Conservation (phyloP, 2,113 vertebrate genomes). For the Aptenodytes forsteri region DNA sequence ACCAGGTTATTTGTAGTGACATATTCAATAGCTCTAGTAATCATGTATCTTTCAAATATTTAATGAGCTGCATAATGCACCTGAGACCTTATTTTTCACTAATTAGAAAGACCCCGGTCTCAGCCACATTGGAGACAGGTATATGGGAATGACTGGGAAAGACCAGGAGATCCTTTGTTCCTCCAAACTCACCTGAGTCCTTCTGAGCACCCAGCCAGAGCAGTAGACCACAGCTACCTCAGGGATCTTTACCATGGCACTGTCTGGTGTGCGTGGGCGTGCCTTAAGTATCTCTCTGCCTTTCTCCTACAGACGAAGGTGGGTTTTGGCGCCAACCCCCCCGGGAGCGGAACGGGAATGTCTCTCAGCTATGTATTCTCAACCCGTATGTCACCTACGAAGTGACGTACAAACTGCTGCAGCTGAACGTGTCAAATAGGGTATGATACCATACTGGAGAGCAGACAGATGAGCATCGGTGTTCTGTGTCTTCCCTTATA, state of each 20-base stretch:
- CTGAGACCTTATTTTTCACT: not conserved
- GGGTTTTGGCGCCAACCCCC: not conserved
- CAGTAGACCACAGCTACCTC: not conserved
- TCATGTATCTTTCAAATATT: not conserved
- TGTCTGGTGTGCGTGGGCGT: not conserved
- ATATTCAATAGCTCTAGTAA: not conserved
- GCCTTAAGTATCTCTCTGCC: not conserved
- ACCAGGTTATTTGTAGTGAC: not conserved
- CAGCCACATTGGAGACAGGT: not conserved
- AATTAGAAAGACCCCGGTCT: not conserved
- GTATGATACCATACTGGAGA: not conserved
- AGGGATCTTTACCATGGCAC: not conserved
- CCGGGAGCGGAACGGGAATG: accelerated
- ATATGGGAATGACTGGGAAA: not conserved
- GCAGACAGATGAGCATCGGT: not conserved
- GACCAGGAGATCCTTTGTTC: not conserved
- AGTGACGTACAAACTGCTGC: not conserved
- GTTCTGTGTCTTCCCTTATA: not conserved
- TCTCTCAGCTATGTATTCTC: not conserved
- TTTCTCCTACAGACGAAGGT: not conserved
- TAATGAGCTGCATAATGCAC: not conserved
- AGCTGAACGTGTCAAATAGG: not conserved
- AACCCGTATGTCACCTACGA: not conserved
- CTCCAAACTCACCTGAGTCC: not conserved
- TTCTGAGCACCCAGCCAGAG: not conserved